Evolutionary conservation across 1,140 invertebrate genomes (phyloP), one percentile per base, ranked within the genome.

Genomic region (Cydia splendana): DNA sequence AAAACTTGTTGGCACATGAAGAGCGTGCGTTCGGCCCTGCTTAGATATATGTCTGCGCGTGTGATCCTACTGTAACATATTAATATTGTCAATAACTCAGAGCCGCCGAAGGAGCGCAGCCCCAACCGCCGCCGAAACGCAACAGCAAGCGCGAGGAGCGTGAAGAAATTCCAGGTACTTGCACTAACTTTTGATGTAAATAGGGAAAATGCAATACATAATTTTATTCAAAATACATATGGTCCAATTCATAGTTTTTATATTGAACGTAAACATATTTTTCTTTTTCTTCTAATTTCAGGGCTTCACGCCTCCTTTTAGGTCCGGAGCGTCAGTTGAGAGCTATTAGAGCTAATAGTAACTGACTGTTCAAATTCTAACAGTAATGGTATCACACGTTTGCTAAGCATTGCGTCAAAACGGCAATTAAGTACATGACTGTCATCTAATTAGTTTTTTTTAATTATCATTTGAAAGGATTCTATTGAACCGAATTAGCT

Each of bases 91-190:
- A 62, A 24, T 62, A 78, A 81, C 81, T 74, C 77, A 92, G 93
- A 84, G 90, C 92, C 2, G 86, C 89, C 3, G 93, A 94, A 84
- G 90, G 91, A 3, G 91, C 89, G 76, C 93, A 93, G 76, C 94
- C 93, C 20, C 93, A 94, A 78, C 93, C 94, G 80, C 94, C 94
- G 79, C 94, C 93, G 30, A 95, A 95, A 85, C 93, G 94, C 34
- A 94, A 91, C 87, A 94, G 84, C 84, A 94, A 92, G 86, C 91
- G 87, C 69, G 93, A 93, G 82, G 93, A 93, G 81, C 89, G 89
- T 67, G 94, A 94, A 81, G 94, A 93, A 84, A 91, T 93, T 75
- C 93, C 93, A 89, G 91, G 92, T 91, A 82, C 83, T n/a, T 42
- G 30, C 62, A 62, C 34, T 34, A 34, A 62, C 5, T 74, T 76